Percentiles rank a stretch among this genome's conserved stretches.
These are phyloP conservation scores for Ferdinandea cuprea DNA, from an alignment of 2,888 invertebrate genomes.

Conservation along the genomic window DNA sequence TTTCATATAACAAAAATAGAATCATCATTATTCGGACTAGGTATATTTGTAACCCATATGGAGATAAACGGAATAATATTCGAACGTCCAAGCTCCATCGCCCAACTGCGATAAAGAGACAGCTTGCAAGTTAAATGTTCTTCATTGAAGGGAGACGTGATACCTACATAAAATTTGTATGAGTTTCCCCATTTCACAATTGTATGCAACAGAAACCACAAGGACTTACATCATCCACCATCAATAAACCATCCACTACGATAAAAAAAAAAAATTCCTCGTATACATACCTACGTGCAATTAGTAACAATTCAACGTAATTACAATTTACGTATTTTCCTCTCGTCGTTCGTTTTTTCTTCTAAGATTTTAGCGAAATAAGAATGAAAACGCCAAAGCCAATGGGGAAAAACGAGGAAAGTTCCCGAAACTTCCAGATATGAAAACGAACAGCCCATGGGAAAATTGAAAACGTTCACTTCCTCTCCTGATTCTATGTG, in stretches of 20 bases:
- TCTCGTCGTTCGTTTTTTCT: background rate
- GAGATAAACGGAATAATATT: no score
- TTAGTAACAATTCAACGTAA: conserved; percentile 71
- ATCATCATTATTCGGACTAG: no score
- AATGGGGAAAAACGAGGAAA: conserved; percentile 16
- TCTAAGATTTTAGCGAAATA: conserved; percentile 1
- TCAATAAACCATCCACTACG: background rate
- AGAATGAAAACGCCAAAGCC: conserved; percentile 55
- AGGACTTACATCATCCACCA: no score
- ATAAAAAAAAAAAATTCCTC: background rate
- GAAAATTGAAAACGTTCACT: conserved; percentile 27
- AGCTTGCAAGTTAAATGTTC: no score
- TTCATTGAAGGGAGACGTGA: no score
- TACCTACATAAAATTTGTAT: no score
- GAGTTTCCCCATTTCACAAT: no score
- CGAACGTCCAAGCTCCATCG: no score
- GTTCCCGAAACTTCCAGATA: conserved; percentile 54
- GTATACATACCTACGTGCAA: conserved; percentile 41
- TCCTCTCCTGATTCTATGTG: background rate
- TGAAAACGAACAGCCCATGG: conserved; percentile 23
- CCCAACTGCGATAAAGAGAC: no score
- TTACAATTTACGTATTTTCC: conserved; percentile 54
- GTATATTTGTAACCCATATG: no score
- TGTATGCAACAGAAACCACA: background rate
- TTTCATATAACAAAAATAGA: no score